These are phyloP conservation scores for Chaetoderma sp. DNA, from an alignment of 2,888 invertebrate genomes.

Conservation along the genomic window DNA sequence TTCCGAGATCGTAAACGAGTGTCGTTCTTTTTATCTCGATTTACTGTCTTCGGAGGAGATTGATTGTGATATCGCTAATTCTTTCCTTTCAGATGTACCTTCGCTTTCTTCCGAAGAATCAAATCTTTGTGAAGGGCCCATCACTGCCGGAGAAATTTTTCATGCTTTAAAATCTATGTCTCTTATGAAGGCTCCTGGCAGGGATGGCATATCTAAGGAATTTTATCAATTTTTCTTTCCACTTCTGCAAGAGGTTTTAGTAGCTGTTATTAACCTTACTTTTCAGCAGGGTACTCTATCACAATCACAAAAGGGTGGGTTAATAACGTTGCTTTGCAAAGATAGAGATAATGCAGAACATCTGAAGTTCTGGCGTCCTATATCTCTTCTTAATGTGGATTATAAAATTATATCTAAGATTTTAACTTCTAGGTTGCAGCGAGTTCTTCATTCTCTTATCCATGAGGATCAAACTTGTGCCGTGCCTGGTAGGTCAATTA, in stretches of 20 bases:
- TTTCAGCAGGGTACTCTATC: background rate
- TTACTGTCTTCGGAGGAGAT: conserved; percentile 8
- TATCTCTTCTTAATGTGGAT: conserved; percentile 40
- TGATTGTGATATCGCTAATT: background rate
- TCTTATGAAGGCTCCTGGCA: conserved; percentile 2
- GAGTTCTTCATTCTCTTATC: conserved; percentile 31
- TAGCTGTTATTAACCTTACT: background rate
- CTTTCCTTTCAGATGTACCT: conserved; percentile 14
- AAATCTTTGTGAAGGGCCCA: background rate
- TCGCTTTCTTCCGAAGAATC: background rate
- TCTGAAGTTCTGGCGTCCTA: conserved; percentile 41
- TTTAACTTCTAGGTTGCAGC: conserved; percentile 29
- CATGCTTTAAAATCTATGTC: conserved; percentile 3
- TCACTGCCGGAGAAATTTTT: background rate
- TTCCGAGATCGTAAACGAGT: conserved; percentile 2
- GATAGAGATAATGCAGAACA: conserved; percentile 23
- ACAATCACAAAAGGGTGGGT: background rate
- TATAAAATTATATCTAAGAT: conserved; percentile 42
- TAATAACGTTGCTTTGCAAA: conserved; percentile 37
- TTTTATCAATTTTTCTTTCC: conserved; percentile 13
- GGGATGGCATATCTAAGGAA: conserved; percentile 12
- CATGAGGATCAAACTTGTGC: conserved; percentile 39
- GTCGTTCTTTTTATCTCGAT: conserved; percentile 1
- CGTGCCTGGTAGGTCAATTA: conserved; percentile 36
- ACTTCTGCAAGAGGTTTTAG: background rate